Evolutionary conservation across 2,888 invertebrate genomes (phyloP), one percentile per base, ranked within the genome.

Genomic region (Drosophila buzzatii): DNA sequence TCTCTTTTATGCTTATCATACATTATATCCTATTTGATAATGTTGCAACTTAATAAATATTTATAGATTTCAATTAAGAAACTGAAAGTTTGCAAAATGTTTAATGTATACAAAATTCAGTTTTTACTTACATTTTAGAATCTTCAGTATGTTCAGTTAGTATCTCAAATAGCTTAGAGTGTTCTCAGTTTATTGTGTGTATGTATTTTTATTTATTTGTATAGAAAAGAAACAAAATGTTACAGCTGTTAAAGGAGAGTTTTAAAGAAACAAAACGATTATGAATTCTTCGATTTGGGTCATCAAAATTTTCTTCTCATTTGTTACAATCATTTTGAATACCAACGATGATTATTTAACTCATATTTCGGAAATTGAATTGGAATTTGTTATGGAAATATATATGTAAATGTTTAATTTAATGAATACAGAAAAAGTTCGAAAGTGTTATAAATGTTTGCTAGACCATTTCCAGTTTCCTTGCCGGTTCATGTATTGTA

Each of bases 91-190:
- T 61, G 45, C 49, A 64, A 57, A 53, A 60, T 73, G 69, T 73
- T 58, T 41, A 60, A 59, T 72, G 71, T 74, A 65, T 56, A 59
- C 53, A 45, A 66, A 65, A 18, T 63, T 60, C 52, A 56, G 63
- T 49, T 60, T 62, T 91, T 90, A 90, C 90, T 90, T 90, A 90
- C 90, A 86, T 90, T 89, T 90, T 70, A 80, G 81, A 80, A 79
- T 86, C 85, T 86, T 80, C 89, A 78, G 83, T 80, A 74, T 84
- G 71, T 82, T 84, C 75, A 82, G 81, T 84, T 79, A 88, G 78
- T 87, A 71, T 89, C 80, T 85, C 90, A 83, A 83, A 88, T 76
- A 75, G 86, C 79, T 76, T 79, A 70, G 84, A 86, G 81, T 88
- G 74, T 88, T 88, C 89, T 85, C 89, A 89, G 75, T 80, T 80